Evolutionary conservation across 1,140 invertebrate species (phyloP).

Genomic region (Ericerus pela): DNA sequence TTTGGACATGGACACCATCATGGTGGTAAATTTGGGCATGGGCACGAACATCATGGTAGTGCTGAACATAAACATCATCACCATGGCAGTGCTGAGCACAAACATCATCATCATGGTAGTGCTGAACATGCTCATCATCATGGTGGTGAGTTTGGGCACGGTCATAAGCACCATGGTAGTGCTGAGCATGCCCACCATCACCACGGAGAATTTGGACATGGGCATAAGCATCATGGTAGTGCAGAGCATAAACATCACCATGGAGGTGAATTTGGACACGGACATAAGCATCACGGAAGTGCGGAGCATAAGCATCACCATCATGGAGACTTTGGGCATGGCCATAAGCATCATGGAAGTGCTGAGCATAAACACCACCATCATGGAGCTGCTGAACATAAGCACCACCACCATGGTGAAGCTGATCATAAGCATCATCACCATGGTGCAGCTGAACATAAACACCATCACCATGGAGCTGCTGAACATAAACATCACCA

Average conservation of each 20-base stretch:
- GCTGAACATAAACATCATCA: conserved; percentile 19
- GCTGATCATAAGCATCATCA: conserved; percentile 17
- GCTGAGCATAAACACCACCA: conserved; percentile 18
- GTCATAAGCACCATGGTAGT: conserved; percentile 18
- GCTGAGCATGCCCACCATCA: conserved; percentile 20
- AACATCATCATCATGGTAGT: conserved; percentile 19
- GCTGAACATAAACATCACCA: conserved; percentile 18
- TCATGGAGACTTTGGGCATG: conserved; percentile 16
- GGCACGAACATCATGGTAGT: conserved; percentile 17
- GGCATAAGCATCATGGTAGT: conserved; percentile 18
- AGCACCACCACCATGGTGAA: conserved; percentile 16
- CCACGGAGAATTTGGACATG: conserved; percentile 17
- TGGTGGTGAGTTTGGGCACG: conserved; percentile 15
- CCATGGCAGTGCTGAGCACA: conserved; percentile 14
- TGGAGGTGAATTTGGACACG: conserved; percentile 18
- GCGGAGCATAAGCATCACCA: conserved; percentile 15
- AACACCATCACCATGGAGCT: conserved; percentile 16
- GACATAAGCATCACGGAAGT: conserved; percentile 18
- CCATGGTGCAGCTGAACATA: conserved; percentile 14
- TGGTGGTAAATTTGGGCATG: conserved; percentile 19
- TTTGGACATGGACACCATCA: conserved; percentile 20
- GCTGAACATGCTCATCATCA: conserved; percentile 19
- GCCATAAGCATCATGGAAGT: conserved; percentile 18
- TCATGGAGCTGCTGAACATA: conserved; percentile 17
- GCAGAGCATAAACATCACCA: conserved; percentile 20